phyloP scores from a whole-genome alignment of 2,113 vertebrate species.

The Tretioscincus oriximinensis region DNA sequence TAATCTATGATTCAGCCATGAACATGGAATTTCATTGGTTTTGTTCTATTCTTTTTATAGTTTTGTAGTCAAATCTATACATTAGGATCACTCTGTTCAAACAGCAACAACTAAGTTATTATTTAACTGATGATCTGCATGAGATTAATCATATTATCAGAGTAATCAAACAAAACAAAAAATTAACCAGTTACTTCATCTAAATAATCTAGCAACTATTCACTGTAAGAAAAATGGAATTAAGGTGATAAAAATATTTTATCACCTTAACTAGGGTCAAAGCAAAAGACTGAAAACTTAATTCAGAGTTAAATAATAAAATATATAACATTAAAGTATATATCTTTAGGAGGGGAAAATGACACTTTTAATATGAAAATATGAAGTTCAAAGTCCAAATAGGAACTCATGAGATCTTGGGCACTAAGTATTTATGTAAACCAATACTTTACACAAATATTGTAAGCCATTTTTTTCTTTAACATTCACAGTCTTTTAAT shows the following conservation, averaged over 20 bases:
- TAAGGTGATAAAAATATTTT: constrained; percentile 25
- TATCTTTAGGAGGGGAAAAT: constrained; percentile 29
- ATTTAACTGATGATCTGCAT: not conserved
- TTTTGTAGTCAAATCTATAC: too few species aligned
- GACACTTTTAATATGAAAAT: constrained; percentile 29
- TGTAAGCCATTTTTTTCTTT: constrained; percentile 32
- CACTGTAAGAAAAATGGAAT: constrained; percentile 16
- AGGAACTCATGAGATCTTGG: constrained; percentile 16
- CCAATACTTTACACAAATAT: not conserved
- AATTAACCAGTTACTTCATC: constrained; percentile 17
- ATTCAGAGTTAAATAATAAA: constrained; percentile 36
- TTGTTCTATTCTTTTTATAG: too few species aligned
- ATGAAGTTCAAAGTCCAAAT: constrained; percentile 35
- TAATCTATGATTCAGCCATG: too few species aligned
- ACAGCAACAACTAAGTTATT: not conserved
- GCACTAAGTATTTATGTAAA: constrained; percentile 30
- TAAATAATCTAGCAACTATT: constrained; percentile 28
- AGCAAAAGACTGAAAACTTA: constrained; percentile 27
- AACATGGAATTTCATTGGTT: too few species aligned
- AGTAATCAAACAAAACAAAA: constrained; percentile 8
- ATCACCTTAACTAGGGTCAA: not conserved
- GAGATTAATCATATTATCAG: too few species aligned
- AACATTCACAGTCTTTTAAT: constrained; percentile 46
- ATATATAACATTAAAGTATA: constrained; percentile 27
- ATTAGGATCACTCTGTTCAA: too few species aligned